These are phyloP conservation scores for Penaeus monodon DNA, from an alignment of 2,888 invertebrate genomes.

Conservation along the genomic window DNA sequence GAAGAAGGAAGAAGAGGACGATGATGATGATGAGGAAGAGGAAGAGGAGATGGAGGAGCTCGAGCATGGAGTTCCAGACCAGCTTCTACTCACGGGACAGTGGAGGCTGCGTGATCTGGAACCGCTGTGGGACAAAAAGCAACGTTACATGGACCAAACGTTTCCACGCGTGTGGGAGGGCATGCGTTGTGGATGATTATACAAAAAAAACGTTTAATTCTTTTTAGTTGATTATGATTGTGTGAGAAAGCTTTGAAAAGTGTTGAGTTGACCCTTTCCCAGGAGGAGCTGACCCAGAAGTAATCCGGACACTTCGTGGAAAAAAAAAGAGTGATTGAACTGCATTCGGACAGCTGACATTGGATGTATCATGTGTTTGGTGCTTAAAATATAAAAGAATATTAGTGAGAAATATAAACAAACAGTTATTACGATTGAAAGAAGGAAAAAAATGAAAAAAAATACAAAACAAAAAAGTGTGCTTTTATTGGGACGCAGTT, in stretches of 20 bases:
- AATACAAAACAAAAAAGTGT: background rate
- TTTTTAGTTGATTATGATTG: too few relatives aligned
- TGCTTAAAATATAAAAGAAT: conserved; percentile 39
- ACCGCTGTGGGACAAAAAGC: background rate
- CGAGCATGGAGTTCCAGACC: conserved; percentile 27
- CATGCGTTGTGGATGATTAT: too few relatives aligned
- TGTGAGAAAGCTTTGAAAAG: background rate
- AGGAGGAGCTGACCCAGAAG: background rate
- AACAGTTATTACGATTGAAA: background rate
- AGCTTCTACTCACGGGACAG: conserved; percentile 32
- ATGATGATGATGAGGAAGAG: background rate
- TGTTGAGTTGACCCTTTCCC: background rate
- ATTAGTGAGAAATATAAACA: conserved; percentile 41
- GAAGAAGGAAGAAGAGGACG: background rate
- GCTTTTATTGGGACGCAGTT: conserved; percentile 18
- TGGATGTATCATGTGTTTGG: conserved; percentile 20
- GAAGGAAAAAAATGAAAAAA: background rate
- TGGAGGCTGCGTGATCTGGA: conserved; percentile 44
- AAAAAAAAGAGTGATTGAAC: background rate
- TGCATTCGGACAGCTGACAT: background rate
- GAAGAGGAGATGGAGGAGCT: too few relatives aligned
- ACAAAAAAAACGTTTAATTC: too few relatives aligned
- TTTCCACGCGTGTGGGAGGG: too few relatives aligned
- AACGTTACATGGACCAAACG: too few relatives aligned
- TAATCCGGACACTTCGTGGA: background rate